These are phyloP conservation scores for Dendropsophus ebraccatus DNA, from an alignment of 2,113 vertebrate species.

Conservation along the genomic window DNA sequence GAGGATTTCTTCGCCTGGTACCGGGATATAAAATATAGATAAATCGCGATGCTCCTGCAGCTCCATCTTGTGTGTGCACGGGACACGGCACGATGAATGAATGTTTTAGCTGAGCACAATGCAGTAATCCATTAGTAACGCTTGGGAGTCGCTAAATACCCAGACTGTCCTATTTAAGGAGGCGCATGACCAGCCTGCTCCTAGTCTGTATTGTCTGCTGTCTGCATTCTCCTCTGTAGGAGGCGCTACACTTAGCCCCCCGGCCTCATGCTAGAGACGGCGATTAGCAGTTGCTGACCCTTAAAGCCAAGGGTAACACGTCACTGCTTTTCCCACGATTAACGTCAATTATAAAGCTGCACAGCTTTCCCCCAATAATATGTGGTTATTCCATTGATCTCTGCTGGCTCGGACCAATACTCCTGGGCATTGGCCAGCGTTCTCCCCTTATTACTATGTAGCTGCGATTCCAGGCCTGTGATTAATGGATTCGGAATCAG, in stretches of 20 bases:
- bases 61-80: conserved; percentile 11
- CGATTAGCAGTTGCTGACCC: neutral
- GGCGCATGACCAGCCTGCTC: neutral
- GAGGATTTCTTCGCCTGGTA: neutral
- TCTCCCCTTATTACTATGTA: neutral
- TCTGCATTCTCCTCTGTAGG: neutral
- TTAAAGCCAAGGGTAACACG: neutral
- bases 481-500: neutral
- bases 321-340: neutral
- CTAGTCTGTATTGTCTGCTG: neutral
- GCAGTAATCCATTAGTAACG: conserved; percentile 9
- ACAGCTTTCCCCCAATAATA: neutral
- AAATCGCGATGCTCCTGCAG: neutral
- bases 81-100: neutral
- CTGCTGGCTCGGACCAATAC: neutral
- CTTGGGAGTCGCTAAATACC: neutral
- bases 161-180: neutral
- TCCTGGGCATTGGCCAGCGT: neutral
- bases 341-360: neutral
- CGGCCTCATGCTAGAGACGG: neutral
- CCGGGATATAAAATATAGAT: neutral
- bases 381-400: neutral
- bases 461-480: neutral
- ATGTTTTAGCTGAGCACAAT: neutral
- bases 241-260: neutral